Evolutionary conservation across 2,888 invertebrate species (phyloP), one percentile per base, ranked within the genome.

Genomic region (Agrilus biguttatus): DNA sequence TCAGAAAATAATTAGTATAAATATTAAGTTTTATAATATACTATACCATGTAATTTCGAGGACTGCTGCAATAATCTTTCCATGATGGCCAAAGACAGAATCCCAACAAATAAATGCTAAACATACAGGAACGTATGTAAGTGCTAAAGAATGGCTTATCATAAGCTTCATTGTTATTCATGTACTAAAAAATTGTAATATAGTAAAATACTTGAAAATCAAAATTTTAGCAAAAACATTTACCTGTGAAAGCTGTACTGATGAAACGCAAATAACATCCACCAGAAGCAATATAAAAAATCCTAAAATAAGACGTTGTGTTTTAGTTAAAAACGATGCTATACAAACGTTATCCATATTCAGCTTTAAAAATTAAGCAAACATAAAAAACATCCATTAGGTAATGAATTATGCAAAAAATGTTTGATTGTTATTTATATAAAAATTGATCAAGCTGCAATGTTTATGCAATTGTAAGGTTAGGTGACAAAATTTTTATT

Each of bases 141-240:
- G 95, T 92, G 56, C 85, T 86, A 67, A 97, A 90, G 69, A 95
- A 96, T 40, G 97, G 96, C 60, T 95, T 90, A 59, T 90, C 81
- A 60, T 83, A 87, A 46, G 85, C 76, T 61, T 86, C 84, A 68
- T 89, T 82, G 56, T 74, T 73, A 63, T 89, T 89, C 49, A 90
- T 76, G 65, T 83, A 87, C 92, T 93, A 71, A 44, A 78, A 77
- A 57, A 49, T 59, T 37, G 37, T 33, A 46, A 39, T 33, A 6
- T 33, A 37, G 13, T 13, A 39, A 37, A 37, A 36, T 36, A 17
- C 33, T 5, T 1, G 36, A n/a, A 23, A 14, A 33, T 10, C 12
- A 23, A 36, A 32, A 5, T 5, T 14, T 17, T 10, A 34, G 21
- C 33, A 12, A 13, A 36, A 23, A 34, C 40, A 51, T 59, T 66